Percentiles rank a stretch among this genome's conserved stretches.
These are phyloP conservation scores for Amphibalanus amphitrite DNA, from an alignment of 1,140 invertebrate genomes.

Conservation along the genomic window DNA sequence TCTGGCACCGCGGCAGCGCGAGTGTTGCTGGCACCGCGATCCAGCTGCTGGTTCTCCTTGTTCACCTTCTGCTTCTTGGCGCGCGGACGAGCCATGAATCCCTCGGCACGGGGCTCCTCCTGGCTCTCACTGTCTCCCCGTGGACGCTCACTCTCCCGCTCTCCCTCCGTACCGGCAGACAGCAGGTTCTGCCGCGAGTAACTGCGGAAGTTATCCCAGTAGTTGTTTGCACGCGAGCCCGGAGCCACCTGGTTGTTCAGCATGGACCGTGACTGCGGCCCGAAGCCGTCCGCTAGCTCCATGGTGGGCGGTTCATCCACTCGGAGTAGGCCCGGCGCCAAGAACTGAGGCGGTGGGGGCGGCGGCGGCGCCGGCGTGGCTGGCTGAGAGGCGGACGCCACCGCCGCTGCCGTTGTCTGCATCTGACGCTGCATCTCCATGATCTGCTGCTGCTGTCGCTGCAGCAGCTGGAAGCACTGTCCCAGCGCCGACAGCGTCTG, in stretches of 20 bases:
- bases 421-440: slow-evolving; percentile 26
- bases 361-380: slow-evolving; percentile 4
- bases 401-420: slow-evolving; percentile 17
- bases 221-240: slow-evolving; percentile 70
- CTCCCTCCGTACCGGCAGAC: slow-evolving; percentile 38
- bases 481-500: slow-evolving; percentile 40
- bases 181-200: slow-evolving; percentile 69
- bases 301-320: slow-evolving; percentile 1
- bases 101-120: slow-evolving; percentile 1
- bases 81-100: slow-evolving; percentile 3
- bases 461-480: slow-evolving; percentile 41
- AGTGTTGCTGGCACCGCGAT: neutral
- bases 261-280: slow-evolving; percentile 1
- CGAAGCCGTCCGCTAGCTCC: slow-evolving; percentile 9
- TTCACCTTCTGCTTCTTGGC: slow-evolving; percentile 10
- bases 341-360: no score
- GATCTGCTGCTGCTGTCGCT: slow-evolving; percentile 40
- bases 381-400: slow-evolving; percentile 11
- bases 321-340: slow-evolving; percentile 3
- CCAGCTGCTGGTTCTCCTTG: slow-evolving; percentile 9
- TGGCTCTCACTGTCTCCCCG: no score
- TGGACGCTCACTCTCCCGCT: no score
- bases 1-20: no score
- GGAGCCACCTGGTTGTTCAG: slow-evolving; percentile 73
- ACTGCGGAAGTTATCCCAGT: slow-evolving; percentile 75